Evolutionary conservation across 2,113 vertebrate genomes (phyloP).

Genomic region (Carlito syrichta): DNA sequence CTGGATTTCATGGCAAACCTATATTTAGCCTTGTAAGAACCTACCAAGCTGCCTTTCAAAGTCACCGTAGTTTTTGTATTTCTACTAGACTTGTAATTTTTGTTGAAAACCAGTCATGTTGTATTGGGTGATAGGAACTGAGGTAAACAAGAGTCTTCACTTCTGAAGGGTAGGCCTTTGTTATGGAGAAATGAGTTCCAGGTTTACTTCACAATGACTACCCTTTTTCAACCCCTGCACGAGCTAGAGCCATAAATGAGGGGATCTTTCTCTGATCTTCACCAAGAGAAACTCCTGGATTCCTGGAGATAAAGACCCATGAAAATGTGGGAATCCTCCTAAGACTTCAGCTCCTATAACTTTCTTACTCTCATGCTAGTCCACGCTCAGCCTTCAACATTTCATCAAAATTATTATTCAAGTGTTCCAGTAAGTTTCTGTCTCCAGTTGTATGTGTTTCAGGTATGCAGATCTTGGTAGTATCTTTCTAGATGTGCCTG

Average conservation of each 20-base stretch:
- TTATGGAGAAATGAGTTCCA: neutral
- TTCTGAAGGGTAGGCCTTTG: neutral
- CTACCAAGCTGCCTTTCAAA: neutral
- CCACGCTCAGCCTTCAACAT: neutral
- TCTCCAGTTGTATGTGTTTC: neutral
- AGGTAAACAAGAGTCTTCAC: neutral
- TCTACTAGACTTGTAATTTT: neutral
- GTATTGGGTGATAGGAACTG: neutral
- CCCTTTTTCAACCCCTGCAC: neutral
- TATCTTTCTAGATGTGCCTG: neutral
- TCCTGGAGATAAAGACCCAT: neutral
- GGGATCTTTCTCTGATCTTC: neutral
- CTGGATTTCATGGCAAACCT: no score
- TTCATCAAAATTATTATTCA: neutral
- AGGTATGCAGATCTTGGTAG: neutral
- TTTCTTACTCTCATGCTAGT: neutral
- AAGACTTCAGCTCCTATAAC: neutral
- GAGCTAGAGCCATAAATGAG: neutral
- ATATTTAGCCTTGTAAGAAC: no score
- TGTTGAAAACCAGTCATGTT: neutral
- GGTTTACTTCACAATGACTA: neutral
- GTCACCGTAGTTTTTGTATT: neutral
- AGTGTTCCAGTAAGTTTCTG: neutral
- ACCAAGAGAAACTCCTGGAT: neutral
- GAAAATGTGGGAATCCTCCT: neutral